phyloP scores from a whole-genome alignment of 2,113 vertebrate genomes.

The Corythoichthys intestinalis region DNA sequence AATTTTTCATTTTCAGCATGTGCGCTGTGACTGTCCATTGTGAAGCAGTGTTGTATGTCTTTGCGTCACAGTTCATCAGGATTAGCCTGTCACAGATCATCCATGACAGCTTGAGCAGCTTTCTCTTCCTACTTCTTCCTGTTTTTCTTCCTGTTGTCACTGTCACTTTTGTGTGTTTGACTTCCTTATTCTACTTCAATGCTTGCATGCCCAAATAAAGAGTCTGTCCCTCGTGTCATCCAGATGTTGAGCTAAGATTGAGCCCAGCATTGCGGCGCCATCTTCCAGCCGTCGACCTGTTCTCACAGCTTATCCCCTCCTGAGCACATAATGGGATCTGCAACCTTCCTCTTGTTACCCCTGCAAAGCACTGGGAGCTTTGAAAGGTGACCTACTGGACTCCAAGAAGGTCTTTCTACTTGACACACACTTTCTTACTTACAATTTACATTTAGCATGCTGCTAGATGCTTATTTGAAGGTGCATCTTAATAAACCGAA shows the following conservation, averaged over 20 bases:
- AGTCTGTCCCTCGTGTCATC: constrained; percentile 2
- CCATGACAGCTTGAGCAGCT: constrained; percentile 25
- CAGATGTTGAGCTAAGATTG: constrained; percentile 50
- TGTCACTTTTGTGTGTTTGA: not conserved
- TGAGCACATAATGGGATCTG: constrained; percentile 67
- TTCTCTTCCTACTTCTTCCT: constrained; percentile 19
- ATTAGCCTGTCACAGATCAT: constrained; percentile 59
- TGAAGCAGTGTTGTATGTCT: constrained; percentile 17
- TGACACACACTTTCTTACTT: not conserved
- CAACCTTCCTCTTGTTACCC: not conserved
- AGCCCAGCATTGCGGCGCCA: constrained; percentile 25
- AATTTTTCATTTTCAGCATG: not conserved
- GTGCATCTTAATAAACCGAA: too few relatives aligned
- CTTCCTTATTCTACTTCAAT: not conserved
- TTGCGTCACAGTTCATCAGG: constrained; percentile 55
- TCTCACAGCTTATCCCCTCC: constrained; percentile 49
- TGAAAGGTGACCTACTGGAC: not conserved
- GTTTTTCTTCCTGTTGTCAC: not conserved
- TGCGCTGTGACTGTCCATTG: not conserved
- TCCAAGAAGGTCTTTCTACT: not conserved
- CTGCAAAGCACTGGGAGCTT: not conserved
- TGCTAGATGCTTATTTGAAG: too few relatives aligned
- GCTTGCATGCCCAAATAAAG: not conserved
- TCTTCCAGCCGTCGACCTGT: constrained; percentile 26
- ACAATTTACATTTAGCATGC: too few relatives aligned